Evolutionary conservation across 2,797 vertebrate species (phyloP).

Genomic region (Falco naumanni): DNA sequence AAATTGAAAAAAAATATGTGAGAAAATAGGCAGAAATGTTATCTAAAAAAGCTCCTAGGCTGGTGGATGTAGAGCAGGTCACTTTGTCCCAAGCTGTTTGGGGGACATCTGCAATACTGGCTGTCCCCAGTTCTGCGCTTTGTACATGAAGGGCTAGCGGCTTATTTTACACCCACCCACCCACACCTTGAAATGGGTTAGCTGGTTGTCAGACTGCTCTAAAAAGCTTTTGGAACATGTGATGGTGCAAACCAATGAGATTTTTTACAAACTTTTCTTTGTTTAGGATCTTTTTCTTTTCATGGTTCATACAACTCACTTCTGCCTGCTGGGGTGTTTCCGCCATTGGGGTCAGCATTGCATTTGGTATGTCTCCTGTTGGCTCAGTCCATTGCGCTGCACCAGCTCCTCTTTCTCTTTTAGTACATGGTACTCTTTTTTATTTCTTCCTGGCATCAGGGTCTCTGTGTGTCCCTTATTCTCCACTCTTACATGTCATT

Average conservation of each 20-base stretch:
- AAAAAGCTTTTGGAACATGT: background rate
- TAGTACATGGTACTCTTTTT: background rate
- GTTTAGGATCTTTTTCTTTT: background rate
- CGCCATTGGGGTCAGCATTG: background rate
- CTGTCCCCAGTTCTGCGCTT: accelerated
- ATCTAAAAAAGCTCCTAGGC: background rate
- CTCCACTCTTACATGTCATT: background rate
- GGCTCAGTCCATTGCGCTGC: too few relatives aligned
- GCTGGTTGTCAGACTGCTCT: background rate
- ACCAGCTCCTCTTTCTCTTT: background rate
- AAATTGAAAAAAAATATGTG: background rate
- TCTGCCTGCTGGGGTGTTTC: background rate
- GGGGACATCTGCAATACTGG: accelerated
- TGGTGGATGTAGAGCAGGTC: background rate
- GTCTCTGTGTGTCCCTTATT: background rate
- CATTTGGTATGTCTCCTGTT: accelerated
- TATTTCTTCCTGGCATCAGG: background rate
- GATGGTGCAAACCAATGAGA: background rate
- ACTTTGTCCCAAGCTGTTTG: background rate
- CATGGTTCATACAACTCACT: background rate
- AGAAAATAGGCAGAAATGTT: background rate
- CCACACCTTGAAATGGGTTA: background rate
- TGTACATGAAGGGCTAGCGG: background rate
- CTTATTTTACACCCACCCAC: background rate
- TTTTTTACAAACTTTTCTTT: background rate